Base-by-base conservation (phyloP, 1,140 invertebrate genomes). In the Battus philenor region DNA sequence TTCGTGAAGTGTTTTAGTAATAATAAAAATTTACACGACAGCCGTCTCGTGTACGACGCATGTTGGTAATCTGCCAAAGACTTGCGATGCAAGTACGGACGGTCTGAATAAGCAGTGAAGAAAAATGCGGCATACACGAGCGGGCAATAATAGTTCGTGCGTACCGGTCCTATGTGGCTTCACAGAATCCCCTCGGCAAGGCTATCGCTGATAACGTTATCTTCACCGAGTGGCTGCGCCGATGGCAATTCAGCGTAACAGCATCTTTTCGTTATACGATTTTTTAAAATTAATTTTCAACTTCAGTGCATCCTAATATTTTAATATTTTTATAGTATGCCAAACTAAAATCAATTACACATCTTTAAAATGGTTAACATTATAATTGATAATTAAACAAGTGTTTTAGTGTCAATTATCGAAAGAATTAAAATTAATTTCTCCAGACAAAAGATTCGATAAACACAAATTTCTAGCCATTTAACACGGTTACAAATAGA, bases 201-300 rank as follows among this genome's bases (percentile, higher is more conserved):
- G 77, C 77, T 81, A 80, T 78, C 68, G 56, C 60, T 76, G 79
- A 84, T 84, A 81, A 78, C 69, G 68, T 79, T 83, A 83, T 81
- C 78, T 77, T 55, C 51, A 39, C 48, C 20, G 55, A 61, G 59
- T 62, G 59, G 54, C 61, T 47, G 51, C 54, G 47, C 48, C 54
- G 47, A 39, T 48, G 47, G 50, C 62, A 52, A 58, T 47, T 47
- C 56, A 43, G 34, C 44, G 46, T 43, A 43, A 47, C 45, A 56
- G 54, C 54, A 52, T 64, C 43, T 51, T 47, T 50, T 57, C 24
- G 18, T 47, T 45, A 48, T 26, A 26, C 32, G 10, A 38, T 15
- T 39, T 39, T 39, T 39, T 26, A n/a, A 22, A 22, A 20, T 22
- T n/a, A 13, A 29, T n/a, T 11, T 6, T 29, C 30, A 32, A 24